Base-by-base conservation (phyloP, 1,140 invertebrate genomes). In the Megalonaias nervosa region DNA sequence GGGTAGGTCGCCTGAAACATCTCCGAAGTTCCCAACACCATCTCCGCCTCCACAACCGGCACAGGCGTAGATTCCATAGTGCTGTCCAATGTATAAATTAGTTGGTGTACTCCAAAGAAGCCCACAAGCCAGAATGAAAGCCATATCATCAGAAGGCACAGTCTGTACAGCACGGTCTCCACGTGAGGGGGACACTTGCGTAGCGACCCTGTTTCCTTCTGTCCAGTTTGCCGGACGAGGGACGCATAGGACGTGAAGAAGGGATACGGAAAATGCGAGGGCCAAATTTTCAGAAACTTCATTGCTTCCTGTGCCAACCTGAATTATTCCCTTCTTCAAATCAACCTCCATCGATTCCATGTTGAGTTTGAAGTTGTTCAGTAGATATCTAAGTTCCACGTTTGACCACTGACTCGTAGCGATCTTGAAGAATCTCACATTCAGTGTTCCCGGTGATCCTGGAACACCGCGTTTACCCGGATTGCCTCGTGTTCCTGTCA, bases 41-140 rank as follows among this genome's bases (percentile, higher is more conserved):
- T 26, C 67, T 56, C 69, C 69, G 1, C 62, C 61, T 17, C 71
- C 81, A 62, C 84, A 80, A 67, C 76, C 80, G 19, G 68, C 82
- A 67, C 74, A 81, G 21, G 65, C 71, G n/a, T 81, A 62, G 2
- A 69, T 61, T 5, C 76, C 77, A 55, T 76, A 81, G 9, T 57
- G 61, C 21, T 62, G 17, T 11, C 66, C 14, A 17, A 88, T 67
- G 66, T 82, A 86, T 64, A 77, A 64, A 71, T 88, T 89, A 62
- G 81, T 84, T 21, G 88, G 86, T 3, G 87, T 86, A 60, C 78
- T 75, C 31, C 78, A 71, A 17, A 85, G 23, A 38, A 81, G 84
- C 2, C 88, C 88, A 15, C 81, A 78, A 11, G 88, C 88, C 61
- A 81, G 70, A 17, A 87, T 71, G 66, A 87, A 81, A 12, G 72